Evolutionary conservation across 2,113 vertebrate species (phyloP).

Genomic region (Sceloporus undulatus): DNA sequence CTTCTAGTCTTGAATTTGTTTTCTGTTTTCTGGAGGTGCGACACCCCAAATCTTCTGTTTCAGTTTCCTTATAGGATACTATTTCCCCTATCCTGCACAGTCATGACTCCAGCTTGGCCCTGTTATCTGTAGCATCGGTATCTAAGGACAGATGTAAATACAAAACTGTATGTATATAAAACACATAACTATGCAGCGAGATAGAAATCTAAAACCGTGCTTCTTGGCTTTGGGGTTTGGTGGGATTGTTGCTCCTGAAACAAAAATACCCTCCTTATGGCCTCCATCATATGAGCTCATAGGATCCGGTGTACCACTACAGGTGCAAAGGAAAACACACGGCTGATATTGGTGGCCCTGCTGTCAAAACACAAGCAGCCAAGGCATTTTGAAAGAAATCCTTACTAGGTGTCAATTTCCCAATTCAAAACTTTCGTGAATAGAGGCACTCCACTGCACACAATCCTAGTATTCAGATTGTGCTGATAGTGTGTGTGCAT

Average conservation of each 20-base stretch:
- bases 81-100: conserved; percentile 77
- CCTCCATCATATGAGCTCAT: neutral
- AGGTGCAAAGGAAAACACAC: neutral
- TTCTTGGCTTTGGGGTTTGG: neutral
- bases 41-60: conserved; percentile 69
- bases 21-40: neutral
- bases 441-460: too few relatives aligned
- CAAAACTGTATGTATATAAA: neutral
- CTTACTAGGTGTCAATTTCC: too few relatives aligned
- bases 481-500: too few relatives aligned
- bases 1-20: conserved; percentile 76
- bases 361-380: too few relatives aligned
- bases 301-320: neutral
- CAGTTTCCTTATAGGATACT: conserved; percentile 68
- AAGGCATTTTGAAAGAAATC: too few relatives aligned
- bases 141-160: neutral
- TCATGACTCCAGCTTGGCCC: conserved; percentile 50
- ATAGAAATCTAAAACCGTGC: neutral
- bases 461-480: too few relatives aligned
- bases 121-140: neutral
- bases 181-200: neutral
- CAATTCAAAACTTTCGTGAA: too few relatives aligned
- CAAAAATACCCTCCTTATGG: neutral
- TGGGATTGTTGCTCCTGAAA: neutral
- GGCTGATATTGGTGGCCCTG: neutral